phyloP scores from a whole-genome alignment of 2,113 vertebrate species.

The Etheostoma spectabile region DNA sequence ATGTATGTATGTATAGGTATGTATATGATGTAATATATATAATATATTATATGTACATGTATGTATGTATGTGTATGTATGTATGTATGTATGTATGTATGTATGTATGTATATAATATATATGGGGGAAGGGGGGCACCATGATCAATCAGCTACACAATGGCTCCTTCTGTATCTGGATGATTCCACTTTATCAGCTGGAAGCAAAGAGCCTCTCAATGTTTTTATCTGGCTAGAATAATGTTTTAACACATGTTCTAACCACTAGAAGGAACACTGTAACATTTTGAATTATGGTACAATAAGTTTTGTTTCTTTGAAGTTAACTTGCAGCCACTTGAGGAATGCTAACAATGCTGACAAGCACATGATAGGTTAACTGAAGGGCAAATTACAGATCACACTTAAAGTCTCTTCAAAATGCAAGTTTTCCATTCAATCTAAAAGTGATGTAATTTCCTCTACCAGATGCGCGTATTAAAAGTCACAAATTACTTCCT shows the following conservation, averaged over 20 bases:
- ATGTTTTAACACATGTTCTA: not conserved
- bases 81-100: too few relatives aligned
- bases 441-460: not conserved
- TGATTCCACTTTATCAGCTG: not conserved
- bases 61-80: too few relatives aligned
- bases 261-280: not conserved
- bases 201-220: not conserved
- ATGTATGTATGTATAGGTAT: too few relatives aligned
- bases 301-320: not conserved
- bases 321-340: not conserved
- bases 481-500: constrained; percentile 4
- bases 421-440: not conserved
- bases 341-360: not conserved
- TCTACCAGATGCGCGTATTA: constrained; percentile 10
- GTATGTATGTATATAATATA: too few relatives aligned
- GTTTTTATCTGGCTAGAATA: not conserved
- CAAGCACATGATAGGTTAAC: not conserved
- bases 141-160: not conserved
- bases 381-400: not conserved
- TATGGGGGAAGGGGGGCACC: not conserved
- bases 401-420: not conserved
- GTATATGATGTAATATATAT: too few relatives aligned
- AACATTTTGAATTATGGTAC: not conserved
- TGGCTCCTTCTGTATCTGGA: not conserved
- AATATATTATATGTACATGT: too few relatives aligned